These are phyloP conservation scores for Syrista parreyssii DNA, from an alignment of 2,888 invertebrate species.

Conservation along the genomic window DNA sequence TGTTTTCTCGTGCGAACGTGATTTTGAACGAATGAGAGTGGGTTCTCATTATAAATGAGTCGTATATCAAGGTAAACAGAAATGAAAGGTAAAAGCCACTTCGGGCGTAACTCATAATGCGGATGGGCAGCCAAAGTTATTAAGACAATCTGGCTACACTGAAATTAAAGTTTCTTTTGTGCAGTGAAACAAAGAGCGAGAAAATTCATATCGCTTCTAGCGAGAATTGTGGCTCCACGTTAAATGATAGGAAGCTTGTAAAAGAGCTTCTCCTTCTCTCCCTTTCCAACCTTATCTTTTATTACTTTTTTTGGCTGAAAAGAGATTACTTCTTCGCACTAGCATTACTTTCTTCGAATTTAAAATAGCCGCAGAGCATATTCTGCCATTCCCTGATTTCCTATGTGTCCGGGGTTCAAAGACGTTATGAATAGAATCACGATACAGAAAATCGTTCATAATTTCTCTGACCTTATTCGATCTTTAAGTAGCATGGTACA, in stretches of 20 bases:
- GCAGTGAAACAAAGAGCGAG: constrained; percentile 14
- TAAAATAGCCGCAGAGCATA: background rate
- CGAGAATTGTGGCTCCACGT: background rate
- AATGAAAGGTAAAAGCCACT: background rate
- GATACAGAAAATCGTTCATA: too few species aligned
- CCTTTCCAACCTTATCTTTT: background rate
- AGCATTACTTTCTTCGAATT: background rate
- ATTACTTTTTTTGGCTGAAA: background rate
- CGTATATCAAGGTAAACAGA: constrained; percentile 15
- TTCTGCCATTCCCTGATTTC: background rate
- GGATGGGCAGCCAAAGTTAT: constrained; percentile 15
- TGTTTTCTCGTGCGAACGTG: background rate
- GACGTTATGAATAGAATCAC: too few species aligned
- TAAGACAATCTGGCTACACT: constrained; percentile 21
- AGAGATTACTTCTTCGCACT: background rate
- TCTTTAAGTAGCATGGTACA: too few species aligned
- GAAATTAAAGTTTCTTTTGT: constrained; percentile 22
- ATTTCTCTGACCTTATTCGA: too few species aligned
- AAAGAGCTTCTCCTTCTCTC: background rate
- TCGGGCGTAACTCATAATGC: constrained; percentile 12
- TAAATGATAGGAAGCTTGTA: constrained; percentile 1
- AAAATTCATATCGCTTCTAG: constrained; percentile 4
- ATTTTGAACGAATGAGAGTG: background rate
- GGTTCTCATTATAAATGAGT: background rate
- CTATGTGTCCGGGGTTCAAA: too few species aligned